These are phyloP conservation scores for Gephyroberyx darwinii DNA, from an alignment of 2,797 vertebrate species.

Conservation along the genomic window DNA sequence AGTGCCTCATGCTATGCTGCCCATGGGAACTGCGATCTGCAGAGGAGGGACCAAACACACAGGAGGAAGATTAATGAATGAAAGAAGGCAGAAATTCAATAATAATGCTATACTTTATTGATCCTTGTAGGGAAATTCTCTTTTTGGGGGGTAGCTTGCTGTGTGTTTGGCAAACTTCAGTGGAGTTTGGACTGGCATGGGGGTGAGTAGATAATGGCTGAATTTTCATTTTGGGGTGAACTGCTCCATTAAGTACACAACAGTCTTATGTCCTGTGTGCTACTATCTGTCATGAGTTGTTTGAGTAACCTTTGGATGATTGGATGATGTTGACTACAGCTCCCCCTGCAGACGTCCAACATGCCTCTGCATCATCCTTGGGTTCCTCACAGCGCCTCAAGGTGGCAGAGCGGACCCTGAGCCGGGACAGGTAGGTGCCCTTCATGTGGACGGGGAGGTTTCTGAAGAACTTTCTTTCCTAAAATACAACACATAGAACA, in stretches of 20 bases:
- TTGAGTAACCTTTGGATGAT: conserved; percentile 53
- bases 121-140: too few relatives aligned
- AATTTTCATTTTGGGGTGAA: too few relatives aligned
- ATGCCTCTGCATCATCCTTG: not conserved
- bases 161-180: too few relatives aligned
- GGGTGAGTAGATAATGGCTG: too few relatives aligned
- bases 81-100: too few relatives aligned
- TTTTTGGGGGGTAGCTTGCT: too few relatives aligned
- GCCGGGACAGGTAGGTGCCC: conserved; percentile 6
- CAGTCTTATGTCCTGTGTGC: conserved; percentile 4
- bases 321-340: conserved; percentile 14
- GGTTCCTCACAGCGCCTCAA: conserved; percentile 17
- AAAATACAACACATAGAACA: not conserved
- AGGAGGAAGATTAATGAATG: too few relatives aligned
- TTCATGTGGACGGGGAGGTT: conserved; percentile 6
- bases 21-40: not conserved
- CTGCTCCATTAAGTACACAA: too few relatives aligned
- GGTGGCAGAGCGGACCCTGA: conserved; percentile 24
- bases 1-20: not conserved
- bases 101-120: too few relatives aligned
- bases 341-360: conserved; percentile 9
- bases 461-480: conserved; percentile 2
- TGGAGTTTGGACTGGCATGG: too few relatives aligned
- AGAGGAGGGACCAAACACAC: not conserved
- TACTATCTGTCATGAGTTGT: conserved; percentile 19